phyloP scores from a whole-genome alignment of 2,888 invertebrate genomes.

The Cremastobaeus sp. region DNA sequence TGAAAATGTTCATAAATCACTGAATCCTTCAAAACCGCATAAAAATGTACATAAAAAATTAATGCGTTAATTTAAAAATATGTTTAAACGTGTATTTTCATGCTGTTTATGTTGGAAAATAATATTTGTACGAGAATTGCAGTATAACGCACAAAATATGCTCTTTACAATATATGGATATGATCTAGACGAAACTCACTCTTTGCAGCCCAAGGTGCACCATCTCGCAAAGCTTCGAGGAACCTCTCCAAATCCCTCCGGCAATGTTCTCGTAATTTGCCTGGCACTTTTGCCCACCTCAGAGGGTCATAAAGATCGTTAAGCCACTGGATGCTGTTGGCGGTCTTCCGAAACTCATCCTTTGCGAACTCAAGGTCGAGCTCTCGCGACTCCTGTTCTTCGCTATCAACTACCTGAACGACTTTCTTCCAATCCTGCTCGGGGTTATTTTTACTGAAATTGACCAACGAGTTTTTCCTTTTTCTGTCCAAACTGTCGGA shows the following conservation, averaged over 20 bases:
- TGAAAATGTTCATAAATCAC: too few relatives aligned
- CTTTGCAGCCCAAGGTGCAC: slow-evolving; percentile 86
- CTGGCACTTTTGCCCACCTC: slow-evolving; percentile 81
- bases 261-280: slow-evolving; percentile 81
- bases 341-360: slow-evolving; percentile 69
- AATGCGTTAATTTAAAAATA: too few relatives aligned
- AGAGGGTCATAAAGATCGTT: slow-evolving; percentile 83
- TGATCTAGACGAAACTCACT: slow-evolving; percentile 85
- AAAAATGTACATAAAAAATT: too few relatives aligned
- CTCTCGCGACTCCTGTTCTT: slow-evolving; percentile 64
- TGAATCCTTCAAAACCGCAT: too few relatives aligned
- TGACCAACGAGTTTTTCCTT: slow-evolving; percentile 57
- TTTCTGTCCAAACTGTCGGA: slow-evolving; percentile 17
- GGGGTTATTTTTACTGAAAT: slow-evolving; percentile 73
- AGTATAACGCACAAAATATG: too few relatives aligned
- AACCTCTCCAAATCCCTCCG: slow-evolving; percentile 81
- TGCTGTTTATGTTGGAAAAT: too few relatives aligned
- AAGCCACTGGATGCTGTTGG: slow-evolving; percentile 82
- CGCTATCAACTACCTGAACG: slow-evolving; percentile 64
- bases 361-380: slow-evolving; percentile 74
- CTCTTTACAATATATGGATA: too few relatives aligned
- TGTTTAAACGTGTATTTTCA: too few relatives aligned
- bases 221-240: slow-evolving; percentile 81
- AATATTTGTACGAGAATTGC: too few relatives aligned
- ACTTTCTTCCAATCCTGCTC: slow-evolving; percentile 75